phyloP scores from a whole-genome alignment of 2,888 invertebrate species.

The Drosophila colorata region DNA sequence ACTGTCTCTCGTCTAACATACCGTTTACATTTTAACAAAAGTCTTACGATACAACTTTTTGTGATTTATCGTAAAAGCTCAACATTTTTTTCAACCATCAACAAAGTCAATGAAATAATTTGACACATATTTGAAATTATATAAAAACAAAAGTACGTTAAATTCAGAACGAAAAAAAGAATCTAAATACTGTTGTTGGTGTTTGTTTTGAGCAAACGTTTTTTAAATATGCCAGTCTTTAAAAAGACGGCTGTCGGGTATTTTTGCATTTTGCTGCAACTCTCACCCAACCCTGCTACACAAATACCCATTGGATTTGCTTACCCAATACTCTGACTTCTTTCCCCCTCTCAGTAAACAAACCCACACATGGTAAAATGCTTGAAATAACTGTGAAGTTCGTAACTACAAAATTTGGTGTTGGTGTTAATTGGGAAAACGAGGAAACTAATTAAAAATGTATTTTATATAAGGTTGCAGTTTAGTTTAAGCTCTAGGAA shows the following conservation, averaged over 20 bases:
- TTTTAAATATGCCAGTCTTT: conserved; percentile 37
- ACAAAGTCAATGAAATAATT: conserved; percentile 36
- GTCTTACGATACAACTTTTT: conserved; percentile 59
- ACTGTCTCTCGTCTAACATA: conserved; percentile 40
- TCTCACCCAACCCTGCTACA: conserved; percentile 38
- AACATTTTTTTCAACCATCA: conserved; percentile 48
- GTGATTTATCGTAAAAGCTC: conserved; percentile 69
- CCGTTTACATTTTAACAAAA: conserved; percentile 25
- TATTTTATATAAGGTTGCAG: conserved; percentile 63
- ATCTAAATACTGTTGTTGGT: conserved; percentile 49
- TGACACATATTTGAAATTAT: conserved; percentile 19
- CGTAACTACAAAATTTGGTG: conserved; percentile 61
- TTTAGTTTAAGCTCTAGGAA: conserved; percentile 64
- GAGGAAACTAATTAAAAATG: conserved; percentile 6
- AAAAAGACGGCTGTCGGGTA: conserved; percentile 23
- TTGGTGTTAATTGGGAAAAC: conserved; percentile 59
- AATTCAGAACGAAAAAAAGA: conserved; percentile 12
- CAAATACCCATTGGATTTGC: conserved; percentile 55
- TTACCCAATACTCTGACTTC: conserved; percentile 49
- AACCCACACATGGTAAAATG: conserved; percentile 40
- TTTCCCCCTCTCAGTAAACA: conserved; percentile 23
- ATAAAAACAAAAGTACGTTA: conserved; percentile 11
- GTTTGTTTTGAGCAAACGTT: conserved; percentile 50
- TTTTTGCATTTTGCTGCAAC: conserved; percentile 68
- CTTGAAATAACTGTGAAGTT: conserved; percentile 43